phyloP scores from a whole-genome alignment of 2,797 vertebrate genomes.

The Phoebastria nigripes region DNA sequence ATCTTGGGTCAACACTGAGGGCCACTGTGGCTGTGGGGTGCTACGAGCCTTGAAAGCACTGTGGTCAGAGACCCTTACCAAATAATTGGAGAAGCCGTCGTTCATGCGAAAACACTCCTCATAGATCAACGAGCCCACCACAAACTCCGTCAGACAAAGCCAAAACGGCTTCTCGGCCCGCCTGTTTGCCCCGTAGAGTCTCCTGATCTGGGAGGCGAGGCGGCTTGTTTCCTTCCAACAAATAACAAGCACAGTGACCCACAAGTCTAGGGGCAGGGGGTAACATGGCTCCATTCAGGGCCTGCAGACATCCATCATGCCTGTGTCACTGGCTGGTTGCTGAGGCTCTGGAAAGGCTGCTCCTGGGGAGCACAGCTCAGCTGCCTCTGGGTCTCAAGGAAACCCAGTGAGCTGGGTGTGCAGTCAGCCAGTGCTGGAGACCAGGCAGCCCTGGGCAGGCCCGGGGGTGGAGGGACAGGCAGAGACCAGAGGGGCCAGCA shows the following conservation, averaged over 20 bases:
- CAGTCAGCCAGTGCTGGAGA: not conserved
- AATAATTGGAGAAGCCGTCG: slow-evolving; percentile 86
- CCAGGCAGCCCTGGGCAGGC: not conserved
- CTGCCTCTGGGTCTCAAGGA: not conserved
- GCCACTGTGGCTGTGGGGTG: not conserved
- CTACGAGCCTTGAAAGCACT: not conserved
- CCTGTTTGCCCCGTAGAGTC: slow-evolving; percentile 90
- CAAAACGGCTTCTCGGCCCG: slow-evolving; percentile 84
- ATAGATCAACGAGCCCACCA: slow-evolving; percentile 77
- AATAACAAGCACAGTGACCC: not conserved
- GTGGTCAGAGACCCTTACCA: slow-evolving; percentile 68
- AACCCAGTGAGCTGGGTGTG: not conserved
- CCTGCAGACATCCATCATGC: fast-evolving
- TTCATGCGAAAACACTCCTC: slow-evolving; percentile 91
- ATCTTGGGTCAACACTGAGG: not conserved
- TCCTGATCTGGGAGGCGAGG: slow-evolving; percentile 86
- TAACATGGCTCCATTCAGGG: not conserved
- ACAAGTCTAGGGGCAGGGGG: too few relatives aligned
- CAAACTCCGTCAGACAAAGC: slow-evolving; percentile 82
- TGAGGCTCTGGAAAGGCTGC: not conserved
- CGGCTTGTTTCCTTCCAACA: slow-evolving; percentile 83
- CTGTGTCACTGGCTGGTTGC: fast-evolving
- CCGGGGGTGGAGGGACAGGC: not conserved
- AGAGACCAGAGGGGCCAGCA: too few relatives aligned
- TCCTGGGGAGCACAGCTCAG: not conserved